phyloP scores from a whole-genome alignment of 2,888 invertebrate species.

The Gortyna flavago region DNA sequence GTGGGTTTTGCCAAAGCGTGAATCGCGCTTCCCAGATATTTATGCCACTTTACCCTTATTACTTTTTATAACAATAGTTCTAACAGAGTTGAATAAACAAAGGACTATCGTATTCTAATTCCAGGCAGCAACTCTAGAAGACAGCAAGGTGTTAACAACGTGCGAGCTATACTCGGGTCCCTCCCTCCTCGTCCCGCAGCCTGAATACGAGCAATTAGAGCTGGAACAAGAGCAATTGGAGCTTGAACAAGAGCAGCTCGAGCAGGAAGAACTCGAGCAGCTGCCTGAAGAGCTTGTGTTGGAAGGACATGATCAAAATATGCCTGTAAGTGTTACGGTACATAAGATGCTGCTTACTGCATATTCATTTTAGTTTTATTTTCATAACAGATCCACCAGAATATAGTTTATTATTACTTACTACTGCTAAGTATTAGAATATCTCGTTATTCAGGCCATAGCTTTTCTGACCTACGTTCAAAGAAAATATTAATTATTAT shows the following conservation, averaged over 20 bases:
- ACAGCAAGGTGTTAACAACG: constrained; percentile 66
- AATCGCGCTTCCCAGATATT: background rate
- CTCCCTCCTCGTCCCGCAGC: constrained; percentile 72
- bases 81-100: background rate
- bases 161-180: constrained; percentile 74
- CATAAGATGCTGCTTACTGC: background rate
- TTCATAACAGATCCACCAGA: background rate
- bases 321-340: constrained; percentile 68
- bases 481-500: background rate
- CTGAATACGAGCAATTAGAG: constrained; percentile 60
- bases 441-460: background rate
- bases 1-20: background rate
- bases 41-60: background rate
- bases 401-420: background rate
- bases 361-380: background rate
- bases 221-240: constrained; percentile 60
- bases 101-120: background rate
- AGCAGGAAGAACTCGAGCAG: constrained; percentile 50
- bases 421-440: background rate
- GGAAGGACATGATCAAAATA: constrained; percentile 61
- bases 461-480: background rate
- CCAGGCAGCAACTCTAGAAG: constrained; percentile 68
- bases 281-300: constrained; percentile 53
- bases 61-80: background rate
- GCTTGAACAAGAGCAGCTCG: constrained; percentile 57